Conservation (phyloP, 2,888 invertebrate genomes). For the Tinea pellionella region DNA sequence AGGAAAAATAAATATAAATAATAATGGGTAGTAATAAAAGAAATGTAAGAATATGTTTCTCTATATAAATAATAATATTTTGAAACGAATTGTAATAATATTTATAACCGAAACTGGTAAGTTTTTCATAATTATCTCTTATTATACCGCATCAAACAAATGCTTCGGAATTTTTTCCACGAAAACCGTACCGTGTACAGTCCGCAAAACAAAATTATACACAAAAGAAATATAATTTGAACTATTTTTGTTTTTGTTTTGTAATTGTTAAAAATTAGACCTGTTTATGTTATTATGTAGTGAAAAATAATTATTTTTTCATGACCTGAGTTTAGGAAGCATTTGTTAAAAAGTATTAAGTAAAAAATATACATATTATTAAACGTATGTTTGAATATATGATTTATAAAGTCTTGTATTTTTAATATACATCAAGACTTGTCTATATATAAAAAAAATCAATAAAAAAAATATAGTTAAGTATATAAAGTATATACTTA, state of each 20-base stretch:
- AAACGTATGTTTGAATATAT: too few relatives aligned
- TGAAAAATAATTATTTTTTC: neutral
- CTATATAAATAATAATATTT: neutral
- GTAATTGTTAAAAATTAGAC: neutral
- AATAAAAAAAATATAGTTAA: too few relatives aligned
- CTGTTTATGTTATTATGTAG: neutral
- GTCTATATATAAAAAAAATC: too few relatives aligned
- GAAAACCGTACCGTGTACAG: constrained; percentile 50
- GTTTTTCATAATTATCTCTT: constrained; percentile 63
- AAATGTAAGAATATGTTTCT: too few relatives aligned
- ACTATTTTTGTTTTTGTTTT: neutral
- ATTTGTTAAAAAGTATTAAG: too few relatives aligned
- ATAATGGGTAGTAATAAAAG: too few relatives aligned
- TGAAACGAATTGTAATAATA: constrained; percentile 8
- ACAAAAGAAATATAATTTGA: constrained; percentile 6
- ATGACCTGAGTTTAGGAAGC: too few relatives aligned
- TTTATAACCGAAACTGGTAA: constrained; percentile 25
- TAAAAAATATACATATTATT: too few relatives aligned
- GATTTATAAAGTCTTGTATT: too few relatives aligned
- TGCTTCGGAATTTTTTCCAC: constrained; percentile 63
- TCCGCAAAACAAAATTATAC: constrained; percentile 30
- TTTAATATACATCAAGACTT: too few relatives aligned
- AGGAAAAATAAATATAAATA: too few relatives aligned
- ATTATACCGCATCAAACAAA: constrained; percentile 67
- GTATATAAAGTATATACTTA: too few relatives aligned